A percentile compares a stretch with the other conserved stretches of the same genome.
These are phyloP conservation scores for Argentina silus DNA, from an alignment of 2,797 vertebrate species.

Conservation along the genomic window DNA sequence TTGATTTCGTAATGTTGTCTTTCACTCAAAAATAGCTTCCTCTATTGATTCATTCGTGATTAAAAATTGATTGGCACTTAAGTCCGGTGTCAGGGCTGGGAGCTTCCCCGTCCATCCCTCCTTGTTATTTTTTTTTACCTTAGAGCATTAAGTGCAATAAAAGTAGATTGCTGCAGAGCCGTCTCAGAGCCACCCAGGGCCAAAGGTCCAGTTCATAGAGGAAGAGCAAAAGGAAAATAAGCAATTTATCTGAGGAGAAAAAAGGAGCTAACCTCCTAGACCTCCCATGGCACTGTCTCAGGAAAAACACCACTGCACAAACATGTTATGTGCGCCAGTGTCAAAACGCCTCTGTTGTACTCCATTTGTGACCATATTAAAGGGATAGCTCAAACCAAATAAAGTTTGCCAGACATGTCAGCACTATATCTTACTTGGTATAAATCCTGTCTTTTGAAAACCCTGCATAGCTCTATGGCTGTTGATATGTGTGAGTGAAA, in stretches of 20 bases:
- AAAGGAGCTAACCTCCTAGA: conserved; percentile 62
- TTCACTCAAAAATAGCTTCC: conserved; percentile 53
- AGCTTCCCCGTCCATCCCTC: conserved; percentile 25
- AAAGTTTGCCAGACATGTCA: conserved; percentile 15
- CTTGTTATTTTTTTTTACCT: conserved; percentile 42
- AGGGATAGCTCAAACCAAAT: conserved; percentile 55
- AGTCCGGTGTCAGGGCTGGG: conserved; percentile 38
- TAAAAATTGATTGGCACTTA: conserved; percentile 74
- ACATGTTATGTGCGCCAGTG: conserved; percentile 51
- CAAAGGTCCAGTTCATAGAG: conserved; percentile 67
- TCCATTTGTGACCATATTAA: conserved; percentile 60
- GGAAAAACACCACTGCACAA: conserved; percentile 46
- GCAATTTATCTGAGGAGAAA: conserved; percentile 70
- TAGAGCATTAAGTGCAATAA: conserved; percentile 76
- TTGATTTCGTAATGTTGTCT: conserved; percentile 33
- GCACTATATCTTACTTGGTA: neutral
- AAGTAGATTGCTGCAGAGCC: conserved; percentile 69
- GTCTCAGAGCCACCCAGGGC: conserved; percentile 53
- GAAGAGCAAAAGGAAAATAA: conserved; percentile 61
- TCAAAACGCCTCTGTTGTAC: conserved; percentile 49
- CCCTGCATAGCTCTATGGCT: neutral
- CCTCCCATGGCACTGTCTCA: conserved; percentile 65
- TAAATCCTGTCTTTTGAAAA: neutral
- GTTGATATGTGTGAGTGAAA: neutral
- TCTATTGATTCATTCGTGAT: conserved; percentile 64